Base-by-base conservation (phyloP, 53 echinoderm and acorn worm species). In the Echinarachnius parma region DNA sequence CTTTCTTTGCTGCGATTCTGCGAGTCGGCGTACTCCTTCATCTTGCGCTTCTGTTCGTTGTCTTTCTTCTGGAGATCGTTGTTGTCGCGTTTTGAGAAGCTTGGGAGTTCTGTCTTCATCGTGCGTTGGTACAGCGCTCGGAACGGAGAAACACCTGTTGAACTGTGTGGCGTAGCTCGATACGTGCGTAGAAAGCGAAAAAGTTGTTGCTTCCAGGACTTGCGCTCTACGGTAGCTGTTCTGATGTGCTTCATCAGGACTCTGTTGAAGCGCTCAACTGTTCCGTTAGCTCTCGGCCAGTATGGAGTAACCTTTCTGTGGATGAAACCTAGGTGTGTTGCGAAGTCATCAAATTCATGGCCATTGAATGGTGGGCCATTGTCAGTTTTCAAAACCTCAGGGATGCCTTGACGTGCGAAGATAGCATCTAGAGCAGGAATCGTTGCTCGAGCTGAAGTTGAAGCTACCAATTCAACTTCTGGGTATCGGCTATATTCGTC, bases 321-420 rank as follows among this genome's bases (percentile, higher is more conserved):
- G 7, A 21, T 2, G 60, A 80, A 76, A 3, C 75, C 80, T 8
- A 80, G 62, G 30, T 64, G 15, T 13, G 34, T 4, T 4, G 69
- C 60, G 46, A 75, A 85, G 11, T 79, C 31, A 2, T 22, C 44
- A 19, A 85, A 79, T 4, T 79, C 79, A 34, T 74, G 15, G 3
- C 75, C 37, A 11, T 10, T 84, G 57, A 80, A 85, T 14, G 86
- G 86, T 8, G 78, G 82, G 21, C 82, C 78, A 77, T 87, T 87
- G 50, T 87, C 75, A 24, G 82, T 72, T 34, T 64, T 55, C 5
- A 86, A 30, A 2, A 63, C 30, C 14, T 36, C 36, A 0, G 78
- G 87, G 3, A 80, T 61, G 0, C 81, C 78, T 53, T 82, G 77
- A 44, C 86, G 34, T 7, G 77, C 53, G 46, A 76, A 76, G 36